phyloP scores from a whole-genome alignment of 2,888 invertebrate genomes.

The Liodrosophila aerea region DNA sequence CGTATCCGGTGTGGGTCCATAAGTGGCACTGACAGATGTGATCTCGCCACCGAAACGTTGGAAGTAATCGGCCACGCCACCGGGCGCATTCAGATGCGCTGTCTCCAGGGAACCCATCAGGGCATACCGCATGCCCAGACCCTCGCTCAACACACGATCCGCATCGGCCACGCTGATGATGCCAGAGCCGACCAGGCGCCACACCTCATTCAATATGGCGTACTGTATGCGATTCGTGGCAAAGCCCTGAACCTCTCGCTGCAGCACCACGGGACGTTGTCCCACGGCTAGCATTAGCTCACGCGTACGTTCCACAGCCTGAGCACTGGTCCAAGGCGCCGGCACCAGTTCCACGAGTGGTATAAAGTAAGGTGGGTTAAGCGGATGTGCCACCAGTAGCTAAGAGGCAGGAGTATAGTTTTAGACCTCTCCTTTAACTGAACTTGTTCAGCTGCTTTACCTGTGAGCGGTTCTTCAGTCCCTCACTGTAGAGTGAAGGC shows the following conservation, averaged over 20 bases:
- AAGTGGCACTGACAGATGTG: slow-evolving; percentile 86
- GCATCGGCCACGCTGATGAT: slow-evolving; percentile 92
- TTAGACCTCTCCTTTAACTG: background rate
- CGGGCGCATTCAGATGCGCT: slow-evolving; percentile 96
- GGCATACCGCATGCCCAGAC: slow-evolving; percentile 96
- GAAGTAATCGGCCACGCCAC: slow-evolving; percentile 87
- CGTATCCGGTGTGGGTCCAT: slow-evolving; percentile 89
- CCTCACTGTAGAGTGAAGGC: slow-evolving; percentile 93
- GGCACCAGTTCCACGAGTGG: slow-evolving; percentile 97
- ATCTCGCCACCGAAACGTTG: slow-evolving; percentile 86
- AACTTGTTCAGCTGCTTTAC: slow-evolving; percentile 72
- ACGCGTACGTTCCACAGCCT: slow-evolving; percentile 88
- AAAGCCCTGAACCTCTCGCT: slow-evolving; percentile 94
- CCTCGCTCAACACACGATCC: slow-evolving; percentile 96
- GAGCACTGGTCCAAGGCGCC: slow-evolving; percentile 93
- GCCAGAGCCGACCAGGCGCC: slow-evolving; percentile 92
- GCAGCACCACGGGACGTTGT: slow-evolving; percentile 93
- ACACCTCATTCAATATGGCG: slow-evolving; percentile 95
- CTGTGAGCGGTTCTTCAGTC: slow-evolving; percentile 87
- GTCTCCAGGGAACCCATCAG: slow-evolving; percentile 97
- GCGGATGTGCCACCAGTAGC: slow-evolving; percentile 92
- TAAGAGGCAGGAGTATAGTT: slow-evolving; percentile 26
- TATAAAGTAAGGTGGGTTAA: slow-evolving; percentile 98
- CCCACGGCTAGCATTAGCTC: slow-evolving; percentile 92
- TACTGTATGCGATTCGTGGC: slow-evolving; percentile 97